Conservation (phyloP, 2,888 invertebrate genomes). For the Lasioglossum lativentre region DNA sequence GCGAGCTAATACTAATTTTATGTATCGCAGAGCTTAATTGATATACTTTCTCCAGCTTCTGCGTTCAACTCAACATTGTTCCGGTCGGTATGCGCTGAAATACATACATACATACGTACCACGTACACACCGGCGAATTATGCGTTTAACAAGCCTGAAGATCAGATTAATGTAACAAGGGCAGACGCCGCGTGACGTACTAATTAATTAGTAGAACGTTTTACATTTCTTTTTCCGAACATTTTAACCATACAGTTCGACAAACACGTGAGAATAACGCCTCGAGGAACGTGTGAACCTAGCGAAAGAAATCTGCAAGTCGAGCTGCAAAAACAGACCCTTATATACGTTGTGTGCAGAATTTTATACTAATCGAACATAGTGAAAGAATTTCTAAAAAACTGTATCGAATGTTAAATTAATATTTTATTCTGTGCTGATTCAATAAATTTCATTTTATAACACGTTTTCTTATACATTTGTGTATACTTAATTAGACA, state of each 20-base stretch:
- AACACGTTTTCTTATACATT: too few relatives aligned
- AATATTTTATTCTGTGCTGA: too few relatives aligned
- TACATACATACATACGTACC: not conserved
- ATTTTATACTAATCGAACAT: not conserved
- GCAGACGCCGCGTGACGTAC: constrained; percentile 11
- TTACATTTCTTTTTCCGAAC: constrained; percentile 8
- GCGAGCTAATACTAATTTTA: not conserved
- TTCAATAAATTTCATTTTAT: too few relatives aligned
- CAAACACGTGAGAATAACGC: not conserved
- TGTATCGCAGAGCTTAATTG: not conserved
- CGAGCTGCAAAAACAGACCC: not conserved
- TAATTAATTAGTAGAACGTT: constrained; percentile 18
- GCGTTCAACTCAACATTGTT: constrained; percentile 4
- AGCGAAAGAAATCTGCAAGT: not conserved
- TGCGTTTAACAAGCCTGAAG: constrained; percentile 10
- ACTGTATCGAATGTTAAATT: not conserved
- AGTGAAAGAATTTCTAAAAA: not conserved
- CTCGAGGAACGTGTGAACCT: not conserved
- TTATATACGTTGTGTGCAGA: too few relatives aligned
- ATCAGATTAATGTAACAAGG: constrained; percentile 22
- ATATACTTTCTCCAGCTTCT: constrained; percentile 10
- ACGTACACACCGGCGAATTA: not conserved
- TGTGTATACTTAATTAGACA: too few relatives aligned
- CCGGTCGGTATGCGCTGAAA: constrained; percentile 1
- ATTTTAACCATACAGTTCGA: not conserved